These are phyloP conservation scores for Gymnorhina tibicen DNA, from an alignment of 2,113 vertebrate species.

Conservation along the genomic window DNA sequence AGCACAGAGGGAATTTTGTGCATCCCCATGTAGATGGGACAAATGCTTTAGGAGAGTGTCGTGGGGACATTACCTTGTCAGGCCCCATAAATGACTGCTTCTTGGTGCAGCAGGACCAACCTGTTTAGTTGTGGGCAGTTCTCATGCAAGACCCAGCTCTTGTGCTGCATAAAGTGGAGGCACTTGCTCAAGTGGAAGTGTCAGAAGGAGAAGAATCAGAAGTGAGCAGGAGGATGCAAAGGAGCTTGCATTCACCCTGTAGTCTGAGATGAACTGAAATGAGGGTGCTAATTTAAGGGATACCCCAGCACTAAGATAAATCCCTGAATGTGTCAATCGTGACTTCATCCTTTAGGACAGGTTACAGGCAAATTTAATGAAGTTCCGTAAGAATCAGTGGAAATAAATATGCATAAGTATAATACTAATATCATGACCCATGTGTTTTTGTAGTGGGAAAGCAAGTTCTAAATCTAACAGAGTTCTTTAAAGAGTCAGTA, in stretches of 20 bases:
- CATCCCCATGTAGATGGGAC: background rate
- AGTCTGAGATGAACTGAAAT: background rate
- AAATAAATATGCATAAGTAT: background rate
- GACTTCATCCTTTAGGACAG: background rate
- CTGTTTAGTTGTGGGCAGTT: background rate
- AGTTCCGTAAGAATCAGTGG: background rate
- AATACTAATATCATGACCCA: background rate
- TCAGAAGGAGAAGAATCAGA: background rate
- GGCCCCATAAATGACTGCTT: background rate
- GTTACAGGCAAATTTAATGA: background rate
- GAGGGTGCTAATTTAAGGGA: background rate
- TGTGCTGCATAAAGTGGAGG: rapidly evolving
- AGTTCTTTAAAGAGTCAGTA: background rate
- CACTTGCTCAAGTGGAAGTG: background rate
- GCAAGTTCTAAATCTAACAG: background rate
- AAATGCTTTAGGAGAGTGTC: background rate
- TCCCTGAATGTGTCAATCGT: rapidly evolving
- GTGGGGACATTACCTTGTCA: background rate
- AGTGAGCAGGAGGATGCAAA: background rate
- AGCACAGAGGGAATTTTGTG: background rate
- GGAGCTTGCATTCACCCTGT: rapidly evolving
- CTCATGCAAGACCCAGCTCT: background rate
- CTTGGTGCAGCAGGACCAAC: background rate
- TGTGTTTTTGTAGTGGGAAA: background rate
- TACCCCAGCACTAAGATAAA: background rate